phyloP scores from a whole-genome alignment of 2,888 invertebrate genomes.

The Choristoneura rosaceana region DNA sequence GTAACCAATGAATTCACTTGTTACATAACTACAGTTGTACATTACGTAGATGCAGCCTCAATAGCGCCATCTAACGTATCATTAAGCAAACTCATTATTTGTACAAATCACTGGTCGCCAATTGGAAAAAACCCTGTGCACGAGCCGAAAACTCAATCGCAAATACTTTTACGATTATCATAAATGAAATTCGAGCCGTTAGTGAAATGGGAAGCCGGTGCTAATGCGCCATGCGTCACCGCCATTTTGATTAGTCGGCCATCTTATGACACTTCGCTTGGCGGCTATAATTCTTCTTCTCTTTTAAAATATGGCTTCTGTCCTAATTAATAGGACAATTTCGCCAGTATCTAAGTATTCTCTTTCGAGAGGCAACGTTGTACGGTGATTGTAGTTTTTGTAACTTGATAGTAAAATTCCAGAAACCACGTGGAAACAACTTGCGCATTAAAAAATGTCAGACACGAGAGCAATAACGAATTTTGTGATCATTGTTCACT shows the following conservation, averaged over 20 bases:
- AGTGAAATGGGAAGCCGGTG: background rate
- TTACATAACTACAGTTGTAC: too few relatives aligned
- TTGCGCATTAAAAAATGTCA: too few relatives aligned
- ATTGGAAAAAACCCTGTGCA: background rate
- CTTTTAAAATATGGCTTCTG: too few relatives aligned
- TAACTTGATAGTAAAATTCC: too few relatives aligned
- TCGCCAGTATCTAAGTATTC: too few relatives aligned
- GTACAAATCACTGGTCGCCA: background rate
- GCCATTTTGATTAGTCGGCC: background rate
- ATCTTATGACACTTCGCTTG: background rate
- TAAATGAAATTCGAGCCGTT: background rate
- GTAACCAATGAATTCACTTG: too few relatives aligned
- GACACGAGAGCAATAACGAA: too few relatives aligned
- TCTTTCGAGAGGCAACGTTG: too few relatives aligned
- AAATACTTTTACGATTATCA: background rate
- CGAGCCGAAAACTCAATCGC: background rate
- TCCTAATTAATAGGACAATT: too few relatives aligned
- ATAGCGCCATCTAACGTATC: background rate
- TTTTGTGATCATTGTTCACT: too few relatives aligned
- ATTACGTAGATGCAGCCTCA: background rate
- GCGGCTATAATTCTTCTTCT: background rate
- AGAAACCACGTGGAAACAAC: too few relatives aligned
- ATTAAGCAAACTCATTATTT: background rate
- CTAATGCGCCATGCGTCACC: conserved; percentile 3
- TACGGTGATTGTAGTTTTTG: too few relatives aligned